Base-by-base conservation (phyloP, 2,797 vertebrate genomes). In the Paratrypauchen microcephalus region DNA sequence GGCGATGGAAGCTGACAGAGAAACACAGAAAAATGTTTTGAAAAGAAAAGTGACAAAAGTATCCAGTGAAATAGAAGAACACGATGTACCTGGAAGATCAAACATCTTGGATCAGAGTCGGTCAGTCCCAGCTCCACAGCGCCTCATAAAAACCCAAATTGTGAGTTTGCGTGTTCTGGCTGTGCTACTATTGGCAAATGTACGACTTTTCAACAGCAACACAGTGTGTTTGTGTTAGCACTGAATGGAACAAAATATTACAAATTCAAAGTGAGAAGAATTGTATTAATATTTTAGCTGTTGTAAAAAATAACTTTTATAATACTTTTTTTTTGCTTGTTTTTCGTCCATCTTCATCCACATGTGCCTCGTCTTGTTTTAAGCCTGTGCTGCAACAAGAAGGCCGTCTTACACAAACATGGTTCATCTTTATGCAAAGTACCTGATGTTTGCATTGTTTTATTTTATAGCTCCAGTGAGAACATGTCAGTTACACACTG, bases 81-180 rank as follows among this genome's bases (percentile, higher is more conserved):
- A 15, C 2, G n/a, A 13, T 61, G 59, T 61, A 61, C 59, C 59
- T 36, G 30, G 30, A 60, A 61, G 58, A 32, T 32, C 6, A 19
- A 60, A 60, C 18, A 32, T 60, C n/a, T n/a, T 60, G 58, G 58
- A 36, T 19, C 30, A 11, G 30, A 60, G 36, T 61, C 32, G 30
- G 36, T 41, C 58, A 60, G 58, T 39, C 32, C 59, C 30, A 21
- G 32, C 32, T 21, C 32, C 9, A 39, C 32, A 41, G 59, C 12
- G 4, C 30, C 59, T 41, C 32, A 61, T n/a, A 39, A 61, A 15
- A 58, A 30, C 26, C 15, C 26, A 45, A 16, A 61, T 61, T 23
- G 9, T 13, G n/a, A 61, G 58, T 36, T 60, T 32, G 28, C 36
- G 30, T 19, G 58, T 18, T 58, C 59, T 61, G 59, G 6, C 28